phyloP scores from a whole-genome alignment of 1,140 invertebrate species.

The Tetramorium parvispinum region DNA sequence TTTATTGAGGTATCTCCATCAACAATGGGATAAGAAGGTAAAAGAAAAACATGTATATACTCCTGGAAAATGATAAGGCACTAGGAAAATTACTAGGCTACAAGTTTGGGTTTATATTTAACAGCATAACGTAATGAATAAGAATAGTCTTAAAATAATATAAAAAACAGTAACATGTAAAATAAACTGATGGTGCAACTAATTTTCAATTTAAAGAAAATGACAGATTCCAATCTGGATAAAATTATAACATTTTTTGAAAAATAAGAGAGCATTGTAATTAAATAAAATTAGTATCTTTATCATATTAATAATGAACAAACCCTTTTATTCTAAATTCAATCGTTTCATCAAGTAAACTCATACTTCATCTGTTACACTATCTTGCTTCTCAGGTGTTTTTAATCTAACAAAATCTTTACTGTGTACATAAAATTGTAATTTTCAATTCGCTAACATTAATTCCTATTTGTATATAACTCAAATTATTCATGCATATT shows the following conservation, averaged over 20 bases:
- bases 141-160: background rate
- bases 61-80: background rate
- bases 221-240: background rate
- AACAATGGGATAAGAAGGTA: slow-evolving; percentile 97
- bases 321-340: background rate
- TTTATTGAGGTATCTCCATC: slow-evolving; percentile 95
- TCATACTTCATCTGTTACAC: background rate
- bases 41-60: background rate
- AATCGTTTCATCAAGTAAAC: background rate
- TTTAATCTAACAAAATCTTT: background rate
- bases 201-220: background rate
- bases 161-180: background rate
- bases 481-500: background rate
- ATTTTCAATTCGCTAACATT: background rate
- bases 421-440: background rate
- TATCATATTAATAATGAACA: background rate
- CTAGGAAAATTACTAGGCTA: background rate
- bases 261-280: background rate
- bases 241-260: background rate
- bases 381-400: background rate
- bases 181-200: background rate
- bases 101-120: background rate
- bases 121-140: background rate
- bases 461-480: background rate
- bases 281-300: background rate